Conservation (phyloP, 1,140 invertebrate genomes). For the Xylocopa sonorina region DNA sequence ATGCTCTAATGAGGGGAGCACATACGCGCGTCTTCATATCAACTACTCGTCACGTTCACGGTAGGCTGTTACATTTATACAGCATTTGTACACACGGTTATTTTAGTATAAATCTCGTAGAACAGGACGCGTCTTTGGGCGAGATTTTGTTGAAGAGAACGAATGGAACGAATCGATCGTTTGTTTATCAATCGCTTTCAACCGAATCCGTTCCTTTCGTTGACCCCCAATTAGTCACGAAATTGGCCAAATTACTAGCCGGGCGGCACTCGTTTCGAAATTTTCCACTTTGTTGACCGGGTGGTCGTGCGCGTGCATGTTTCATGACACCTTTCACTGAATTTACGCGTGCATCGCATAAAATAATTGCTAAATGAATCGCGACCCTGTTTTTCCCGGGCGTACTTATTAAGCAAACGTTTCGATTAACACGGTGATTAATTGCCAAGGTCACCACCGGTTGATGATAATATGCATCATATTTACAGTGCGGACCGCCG, state of each 20-base stretch:
- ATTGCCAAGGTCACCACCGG: constrained; percentile 67
- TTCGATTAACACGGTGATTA: constrained; percentile 68
- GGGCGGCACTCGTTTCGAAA: constrained; percentile 42
- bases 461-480: constrained; percentile 48
- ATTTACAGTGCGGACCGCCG: constrained; percentile 33
- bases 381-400: constrained; percentile 61
- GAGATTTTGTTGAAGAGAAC: too few relatives aligned
- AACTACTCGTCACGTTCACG: too few relatives aligned
- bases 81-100: too few relatives aligned
- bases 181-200: constrained; percentile 25
- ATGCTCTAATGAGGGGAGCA: too few relatives aligned
- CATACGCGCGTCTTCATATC: too few relatives aligned
- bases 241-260: constrained; percentile 41
- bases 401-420: constrained; percentile 68
- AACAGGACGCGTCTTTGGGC: too few relatives aligned
- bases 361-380: constrained; percentile 70
- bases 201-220: constrained; percentile 19
- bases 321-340: constrained; percentile 39
- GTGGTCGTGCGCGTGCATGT: background rate
- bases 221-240: constrained; percentile 50
- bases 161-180: background rate
- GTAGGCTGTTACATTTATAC: too few relatives aligned
- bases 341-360: constrained; percentile 52
- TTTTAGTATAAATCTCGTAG: too few relatives aligned
- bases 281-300: constrained; percentile 53